phyloP scores from a whole-genome alignment of 1,140 invertebrate species.

The Cepaea nemoralis region DNA sequence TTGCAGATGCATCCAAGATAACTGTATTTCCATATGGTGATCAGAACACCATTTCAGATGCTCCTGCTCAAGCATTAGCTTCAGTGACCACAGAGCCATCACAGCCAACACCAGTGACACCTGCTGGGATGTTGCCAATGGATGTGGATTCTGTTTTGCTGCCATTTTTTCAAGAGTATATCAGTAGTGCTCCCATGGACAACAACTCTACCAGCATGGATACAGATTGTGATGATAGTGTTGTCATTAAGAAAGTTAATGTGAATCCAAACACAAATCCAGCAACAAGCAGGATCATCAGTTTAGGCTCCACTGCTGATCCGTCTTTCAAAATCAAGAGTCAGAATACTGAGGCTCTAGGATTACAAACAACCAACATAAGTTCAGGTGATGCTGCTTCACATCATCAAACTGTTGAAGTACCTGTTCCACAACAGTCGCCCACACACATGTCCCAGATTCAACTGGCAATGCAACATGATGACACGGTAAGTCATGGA shows the following conservation, averaged over 20 bases:
- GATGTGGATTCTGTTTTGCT: constrained; percentile 63
- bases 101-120: constrained; percentile 68
- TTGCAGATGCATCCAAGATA: not conserved
- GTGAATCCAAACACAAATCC: constrained; percentile 16
- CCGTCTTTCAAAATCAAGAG: constrained; percentile 19
- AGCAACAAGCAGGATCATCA: constrained; percentile 39
- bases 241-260: constrained; percentile 24
- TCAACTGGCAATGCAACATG: constrained; percentile 34
- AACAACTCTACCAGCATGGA: constrained; percentile 5
- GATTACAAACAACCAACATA: constrained; percentile 4
- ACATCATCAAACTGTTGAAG: constrained; percentile 38
- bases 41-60: constrained; percentile 3
- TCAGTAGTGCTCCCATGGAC: not conserved
- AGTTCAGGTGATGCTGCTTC: constrained; percentile 29
- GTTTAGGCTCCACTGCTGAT: constrained; percentile 25
- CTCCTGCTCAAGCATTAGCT: constrained; percentile 45
- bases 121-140: constrained; percentile 59
- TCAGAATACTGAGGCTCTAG: not conserved
- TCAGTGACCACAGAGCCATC: constrained; percentile 59
- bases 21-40: not conserved
- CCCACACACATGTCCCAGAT: constrained; percentile 44
- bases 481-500: constrained; percentile 25
- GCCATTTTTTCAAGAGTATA: constrained; percentile 41
- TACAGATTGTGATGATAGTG: constrained; percentile 8
- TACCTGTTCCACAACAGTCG: constrained; percentile 40